Evolutionary conservation across 1,140 invertebrate genomes (phyloP).

Genomic region (Cydia strobilella): DNA sequence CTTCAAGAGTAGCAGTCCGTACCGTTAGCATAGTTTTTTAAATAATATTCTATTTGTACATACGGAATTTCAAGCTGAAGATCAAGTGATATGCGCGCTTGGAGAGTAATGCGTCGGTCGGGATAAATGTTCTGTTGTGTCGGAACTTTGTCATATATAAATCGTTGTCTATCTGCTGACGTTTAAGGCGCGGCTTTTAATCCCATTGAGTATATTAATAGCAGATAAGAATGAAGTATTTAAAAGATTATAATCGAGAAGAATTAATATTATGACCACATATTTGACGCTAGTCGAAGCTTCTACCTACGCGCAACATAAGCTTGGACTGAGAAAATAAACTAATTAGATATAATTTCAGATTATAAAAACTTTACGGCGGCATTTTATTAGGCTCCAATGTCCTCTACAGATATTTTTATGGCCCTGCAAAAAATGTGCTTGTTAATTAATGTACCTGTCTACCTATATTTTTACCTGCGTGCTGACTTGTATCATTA

Average conservation of each 20-base stretch:
- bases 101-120: slow-evolving; percentile 49
- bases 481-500: too few species aligned
- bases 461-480: too few species aligned
- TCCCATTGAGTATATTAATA: slow-evolving; percentile 2
- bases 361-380: not conserved
- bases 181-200: slow-evolving; percentile 18
- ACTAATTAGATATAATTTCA: not conserved
- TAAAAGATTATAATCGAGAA: slow-evolving; percentile 25
- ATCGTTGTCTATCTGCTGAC: slow-evolving; percentile 33
- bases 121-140: slow-evolving; percentile 51
- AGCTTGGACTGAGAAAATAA: not conserved
- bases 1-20: slow-evolving; percentile 55
- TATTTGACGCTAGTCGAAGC: slow-evolving; percentile 9
- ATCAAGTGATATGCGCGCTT: slow-evolving; percentile 50
- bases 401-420: too few species aligned
- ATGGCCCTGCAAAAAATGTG: too few species aligned
- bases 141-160: slow-evolving; percentile 41
- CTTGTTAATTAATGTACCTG: too few species aligned
- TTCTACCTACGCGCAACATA: slow-evolving; percentile 5
- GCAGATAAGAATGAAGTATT: slow-evolving; percentile 21
- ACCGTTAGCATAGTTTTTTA: slow-evolving; percentile 38
- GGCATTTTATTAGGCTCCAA: not conserved
- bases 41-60: slow-evolving; percentile 50
- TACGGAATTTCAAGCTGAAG: slow-evolving; percentile 51
- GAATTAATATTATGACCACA: slow-evolving; percentile 9